Conservation (phyloP, 2,888 invertebrate genomes). For the Protonemura montana region DNA sequence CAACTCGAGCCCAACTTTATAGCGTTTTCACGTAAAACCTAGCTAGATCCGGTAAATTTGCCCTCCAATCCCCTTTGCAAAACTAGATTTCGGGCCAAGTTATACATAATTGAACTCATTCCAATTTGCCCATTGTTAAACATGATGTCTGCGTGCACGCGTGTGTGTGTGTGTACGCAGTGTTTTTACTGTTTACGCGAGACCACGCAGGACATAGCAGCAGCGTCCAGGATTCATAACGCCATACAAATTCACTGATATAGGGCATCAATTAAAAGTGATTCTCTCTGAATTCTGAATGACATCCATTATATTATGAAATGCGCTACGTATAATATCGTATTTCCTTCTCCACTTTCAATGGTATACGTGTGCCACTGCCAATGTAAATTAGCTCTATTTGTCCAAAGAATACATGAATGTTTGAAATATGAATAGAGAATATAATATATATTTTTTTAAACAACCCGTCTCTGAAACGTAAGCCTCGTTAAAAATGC, state of each 20-base stretch:
- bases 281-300: conserved; percentile 26
- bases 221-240: neutral
- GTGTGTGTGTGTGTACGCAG: neutral
- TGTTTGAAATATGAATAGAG: neutral
- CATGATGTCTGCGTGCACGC: neutral
- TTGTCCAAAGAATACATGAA: conserved; percentile 1
- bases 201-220: neutral
- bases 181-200: neutral
- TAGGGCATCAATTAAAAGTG: conserved; percentile 30
- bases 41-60: neutral
- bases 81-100: neutral
- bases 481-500: conserved; percentile 19
- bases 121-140: neutral
- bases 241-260: conserved; percentile 15
- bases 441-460: conserved; percentile 1
- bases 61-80: neutral
- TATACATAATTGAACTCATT: neutral
- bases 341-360: neutral
- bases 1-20: neutral
- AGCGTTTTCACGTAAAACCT: neutral
- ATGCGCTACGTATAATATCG: neutral
- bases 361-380: neutral
- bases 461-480: neutral
- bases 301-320: conserved; percentile 1
- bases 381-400: neutral